A percentile compares a stretch with the other conserved stretches of the same genome.
Conservation (phyloP, 1,140 invertebrate genomes). For the Camponotus pennsylvanicus region DNA sequence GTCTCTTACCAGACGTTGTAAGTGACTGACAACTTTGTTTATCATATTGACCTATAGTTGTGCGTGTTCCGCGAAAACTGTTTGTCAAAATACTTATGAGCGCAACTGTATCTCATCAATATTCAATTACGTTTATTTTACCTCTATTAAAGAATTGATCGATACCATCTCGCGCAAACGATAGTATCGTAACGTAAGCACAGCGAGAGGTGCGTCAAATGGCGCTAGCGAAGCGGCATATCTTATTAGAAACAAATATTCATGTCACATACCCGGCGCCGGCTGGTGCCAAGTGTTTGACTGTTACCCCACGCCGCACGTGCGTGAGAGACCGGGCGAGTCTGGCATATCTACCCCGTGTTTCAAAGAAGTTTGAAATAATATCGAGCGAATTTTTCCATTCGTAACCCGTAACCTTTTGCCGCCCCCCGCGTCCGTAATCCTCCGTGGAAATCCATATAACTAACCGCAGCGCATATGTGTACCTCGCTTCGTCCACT, state of each 20-base stretch:
- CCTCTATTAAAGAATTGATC: constrained; percentile 26
- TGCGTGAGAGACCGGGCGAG: constrained; percentile 73
- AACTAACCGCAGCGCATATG: constrained; percentile 40
- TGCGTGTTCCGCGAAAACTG: too few species aligned
- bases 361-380: constrained; percentile 79
- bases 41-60: too few species aligned
- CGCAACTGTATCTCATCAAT: constrained; percentile 12
- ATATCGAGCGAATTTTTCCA: constrained; percentile 79
- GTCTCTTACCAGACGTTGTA: too few species aligned
- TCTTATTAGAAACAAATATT: constrained; percentile 87
- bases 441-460: constrained; percentile 47
- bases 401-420: constrained; percentile 33
- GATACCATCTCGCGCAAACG: constrained; percentile 21
- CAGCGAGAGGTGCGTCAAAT: constrained; percentile 78
- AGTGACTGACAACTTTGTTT: too few species aligned
- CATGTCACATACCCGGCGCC: constrained; percentile 86
- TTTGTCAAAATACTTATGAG: too few species aligned
- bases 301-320: constrained; percentile 82
- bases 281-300: constrained; percentile 86
- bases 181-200: constrained; percentile 59
- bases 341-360: constrained; percentile 67
- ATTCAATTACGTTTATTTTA: constrained; percentile 11
- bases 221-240: constrained; percentile 81
- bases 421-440: not conserved
- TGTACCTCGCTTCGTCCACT: constrained; percentile 25